A percentile compares a stretch with the other conserved stretches of the same genome.
These are phyloP conservation scores for Ochropleura plecta DNA, from an alignment of 2,888 invertebrate genomes.

Conservation along the genomic window DNA sequence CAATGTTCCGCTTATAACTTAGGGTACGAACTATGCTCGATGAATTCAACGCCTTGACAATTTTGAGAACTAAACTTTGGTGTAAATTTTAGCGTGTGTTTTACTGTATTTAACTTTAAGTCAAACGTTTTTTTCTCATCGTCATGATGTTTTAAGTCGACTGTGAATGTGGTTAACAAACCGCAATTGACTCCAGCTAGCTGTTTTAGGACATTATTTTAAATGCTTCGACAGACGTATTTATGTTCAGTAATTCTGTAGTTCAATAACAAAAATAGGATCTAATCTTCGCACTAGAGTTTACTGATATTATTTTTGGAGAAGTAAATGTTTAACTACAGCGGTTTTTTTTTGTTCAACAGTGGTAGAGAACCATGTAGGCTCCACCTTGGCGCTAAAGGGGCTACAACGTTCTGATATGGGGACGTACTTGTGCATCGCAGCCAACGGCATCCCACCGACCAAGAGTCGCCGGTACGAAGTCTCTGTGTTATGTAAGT, in stretches of 20 bases:
- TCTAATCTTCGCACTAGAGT: background rate
- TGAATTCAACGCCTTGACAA: slow-evolving; percentile 17
- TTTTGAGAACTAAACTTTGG: slow-evolving; percentile 8
- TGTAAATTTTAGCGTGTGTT: slow-evolving; percentile 4
- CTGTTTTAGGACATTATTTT: background rate
- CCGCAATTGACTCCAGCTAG: background rate
- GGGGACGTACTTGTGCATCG: slow-evolving; percentile 96
- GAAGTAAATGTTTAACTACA: background rate
- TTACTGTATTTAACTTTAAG: background rate
- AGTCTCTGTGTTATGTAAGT: slow-evolving; percentile 95
- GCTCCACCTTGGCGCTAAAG: slow-evolving; percentile 92
- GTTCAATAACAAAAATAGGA: background rate
- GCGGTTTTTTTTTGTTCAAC: slow-evolving; percentile 68
- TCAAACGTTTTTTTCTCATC: no score
- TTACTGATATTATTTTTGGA: background rate
- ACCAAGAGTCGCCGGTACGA: slow-evolving; percentile 95
- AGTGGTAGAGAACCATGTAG: slow-evolving; percentile 93
- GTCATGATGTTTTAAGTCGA: background rate
- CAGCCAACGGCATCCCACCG: slow-evolving; percentile 95
- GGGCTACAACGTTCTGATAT: slow-evolving; percentile 95
- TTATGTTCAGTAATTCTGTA: background rate
- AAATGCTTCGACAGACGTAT: background rate
- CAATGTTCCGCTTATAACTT: slow-evolving; percentile 22
- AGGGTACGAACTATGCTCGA: slow-evolving; percentile 19
- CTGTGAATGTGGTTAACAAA: slow-evolving; percentile 1